Conservation (phyloP, 2,888 invertebrate genomes). For the Empis stercorea region DNA sequence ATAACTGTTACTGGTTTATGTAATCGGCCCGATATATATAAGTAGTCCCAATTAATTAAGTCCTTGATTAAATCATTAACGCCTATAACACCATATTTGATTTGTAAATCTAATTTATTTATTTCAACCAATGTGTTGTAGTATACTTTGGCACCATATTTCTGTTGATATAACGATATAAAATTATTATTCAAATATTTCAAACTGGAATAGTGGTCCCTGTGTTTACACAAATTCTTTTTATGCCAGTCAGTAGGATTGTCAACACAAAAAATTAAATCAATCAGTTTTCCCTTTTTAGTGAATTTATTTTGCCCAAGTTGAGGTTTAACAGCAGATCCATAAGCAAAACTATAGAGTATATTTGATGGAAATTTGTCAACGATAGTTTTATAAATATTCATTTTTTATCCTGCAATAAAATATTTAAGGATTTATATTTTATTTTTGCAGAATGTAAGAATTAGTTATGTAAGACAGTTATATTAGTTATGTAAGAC, state of each 20-base stretch:
- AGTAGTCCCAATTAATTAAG: constrained; percentile 76
- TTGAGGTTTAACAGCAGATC: constrained; percentile 60
- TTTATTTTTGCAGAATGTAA: too few relatives aligned
- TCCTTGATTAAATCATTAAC: constrained; percentile 70
- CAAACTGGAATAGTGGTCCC: constrained; percentile 76
- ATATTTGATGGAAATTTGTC: constrained; percentile 62
- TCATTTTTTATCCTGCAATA: too few relatives aligned
- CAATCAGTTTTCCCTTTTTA: constrained; percentile 55
- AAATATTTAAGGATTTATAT: too few relatives aligned
- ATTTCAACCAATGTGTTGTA: constrained; percentile 83
- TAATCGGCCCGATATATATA: constrained; percentile 86
- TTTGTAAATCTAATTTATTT: constrained; percentile 51
- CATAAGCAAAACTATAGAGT: constrained; percentile 79
- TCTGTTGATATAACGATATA: constrained; percentile 66
- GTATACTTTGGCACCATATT: constrained; percentile 80
- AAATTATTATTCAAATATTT: constrained; percentile 60
- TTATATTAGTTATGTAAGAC: too few relatives aligned
- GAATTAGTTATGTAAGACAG: too few relatives aligned
- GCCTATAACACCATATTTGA: constrained; percentile 91
- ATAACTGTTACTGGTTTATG: constrained; percentile 86
- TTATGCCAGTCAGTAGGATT: constrained; percentile 75
- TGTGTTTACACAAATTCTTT: constrained; percentile 66
- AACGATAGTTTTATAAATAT: constrained; percentile 47
- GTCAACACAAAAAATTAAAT: constrained; percentile 81
- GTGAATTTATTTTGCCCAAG: constrained; percentile 22